Conservation (phyloP, 2,888 invertebrate species). For the Barypeithes pellucidus region DNA sequence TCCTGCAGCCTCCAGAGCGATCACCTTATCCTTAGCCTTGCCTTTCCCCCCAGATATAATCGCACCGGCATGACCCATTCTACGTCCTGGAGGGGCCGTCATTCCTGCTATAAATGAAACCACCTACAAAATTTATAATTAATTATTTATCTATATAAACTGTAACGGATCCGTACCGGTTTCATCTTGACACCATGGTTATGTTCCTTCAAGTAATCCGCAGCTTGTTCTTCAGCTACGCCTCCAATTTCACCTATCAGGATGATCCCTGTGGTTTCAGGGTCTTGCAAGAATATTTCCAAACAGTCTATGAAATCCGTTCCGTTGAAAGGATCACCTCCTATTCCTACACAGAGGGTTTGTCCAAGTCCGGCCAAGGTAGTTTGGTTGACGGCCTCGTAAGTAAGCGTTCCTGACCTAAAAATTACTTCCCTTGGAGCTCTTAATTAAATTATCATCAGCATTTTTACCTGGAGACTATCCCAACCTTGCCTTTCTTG, state of each 20-base stretch:
- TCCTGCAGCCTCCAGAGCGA: conserved; percentile 57
- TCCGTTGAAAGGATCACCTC: conserved; percentile 70
- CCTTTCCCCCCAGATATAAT: conserved; percentile 99
- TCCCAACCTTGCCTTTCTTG: conserved; percentile 78
- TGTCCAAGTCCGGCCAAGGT: conserved; percentile 87
- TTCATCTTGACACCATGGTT: conserved; percentile 89
- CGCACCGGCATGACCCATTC: conserved; percentile 99
- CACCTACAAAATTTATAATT: conserved; percentile 66
- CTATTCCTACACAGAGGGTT: conserved; percentile 87
- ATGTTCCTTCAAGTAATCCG: conserved; percentile 86
- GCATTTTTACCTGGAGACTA: conserved; percentile 44
- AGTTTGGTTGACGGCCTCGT: conserved; percentile 85
- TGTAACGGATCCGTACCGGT: conserved; percentile 75
- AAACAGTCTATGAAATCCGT: conserved; percentile 92
- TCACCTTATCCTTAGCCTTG: conserved; percentile 60
- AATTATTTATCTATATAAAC: no score
- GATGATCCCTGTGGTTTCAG: conserved; percentile 94
- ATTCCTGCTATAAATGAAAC: conserved; percentile 98
- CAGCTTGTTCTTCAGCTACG: conserved; percentile 92
- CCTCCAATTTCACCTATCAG: conserved; percentile 96
- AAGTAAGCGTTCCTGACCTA: conserved; percentile 76
- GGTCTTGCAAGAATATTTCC: conserved; percentile 93
- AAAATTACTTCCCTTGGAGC: no score
- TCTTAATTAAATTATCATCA: background rate
- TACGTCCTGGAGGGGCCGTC: conserved; percentile 95